Evolutionary conservation across 1,140 invertebrate genomes (phyloP), one percentile per base, ranked within the genome.

Genomic region (Medauroidea extradentata): DNA sequence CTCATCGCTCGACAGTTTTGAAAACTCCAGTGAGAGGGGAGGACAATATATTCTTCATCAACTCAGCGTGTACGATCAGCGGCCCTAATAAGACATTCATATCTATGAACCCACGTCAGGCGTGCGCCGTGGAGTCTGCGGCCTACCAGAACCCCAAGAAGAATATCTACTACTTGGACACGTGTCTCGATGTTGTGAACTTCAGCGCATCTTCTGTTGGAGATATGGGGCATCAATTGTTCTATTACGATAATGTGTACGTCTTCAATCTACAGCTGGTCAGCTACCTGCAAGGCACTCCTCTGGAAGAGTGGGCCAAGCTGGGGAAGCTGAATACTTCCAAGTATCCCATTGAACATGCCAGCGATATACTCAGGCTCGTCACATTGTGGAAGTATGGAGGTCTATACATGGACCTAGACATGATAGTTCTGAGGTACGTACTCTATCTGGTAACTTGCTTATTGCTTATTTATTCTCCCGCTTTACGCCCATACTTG

Each of bases 331-430:
- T 90, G 1, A 9, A 34, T 14, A 79, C 66, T 48, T 82, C 63
- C 39, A 77, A 41, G n/a, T n/a, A n/a, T n/a, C n/a, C n/a, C n/a
- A n/a, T n/a, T n/a, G n/a, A n/a, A n/a, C n/a, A n/a, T n/a, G n/a
- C n/a, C n/a, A n/a, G n/a, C n/a, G n/a, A n/a, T n/a, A n/a, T n/a
- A n/a, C n/a, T n/a, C n/a, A n/a, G n/a, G n/a, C n/a, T n/a, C n/a
- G n/a, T n/a, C n/a, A n/a, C n/a, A n/a, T n/a, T n/a, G n/a, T n/a
- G n/a, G n/a, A n/a, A n/a, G n/a, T n/a, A n/a, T n/a, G n/a, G n/a
- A n/a, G n/a, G n/a, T n/a, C n/a, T n/a, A n/a, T 91, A 90, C 69
- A 68, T 91, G 41, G 90, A 93, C 62, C 70, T 89, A 57, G 89
- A 92, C 67, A 81, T 90, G 1, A 80, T 91, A 4, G 78, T 90